phyloP scores from a whole-genome alignment of 2,888 invertebrate species.

The Ophioninae sp. region DNA sequence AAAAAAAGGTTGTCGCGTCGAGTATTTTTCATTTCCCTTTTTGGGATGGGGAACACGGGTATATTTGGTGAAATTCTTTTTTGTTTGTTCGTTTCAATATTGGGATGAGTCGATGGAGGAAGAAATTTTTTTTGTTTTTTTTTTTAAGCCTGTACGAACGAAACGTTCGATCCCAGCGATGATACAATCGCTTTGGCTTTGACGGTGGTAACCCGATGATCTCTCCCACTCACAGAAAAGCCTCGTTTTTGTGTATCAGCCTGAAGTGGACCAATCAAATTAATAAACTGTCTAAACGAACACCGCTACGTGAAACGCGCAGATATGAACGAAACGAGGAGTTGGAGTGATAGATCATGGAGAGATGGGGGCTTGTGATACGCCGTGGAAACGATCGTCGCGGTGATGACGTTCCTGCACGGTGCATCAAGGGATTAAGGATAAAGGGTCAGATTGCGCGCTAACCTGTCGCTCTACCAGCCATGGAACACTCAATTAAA shows the following conservation, averaged over 20 bases:
- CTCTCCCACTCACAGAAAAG: slow-evolving; percentile 54
- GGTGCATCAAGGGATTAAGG: slow-evolving; percentile 44
- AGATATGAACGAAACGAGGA: slow-evolving; percentile 43
- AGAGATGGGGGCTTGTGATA: slow-evolving; percentile 23
- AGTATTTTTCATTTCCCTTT: slow-evolving; percentile 9
- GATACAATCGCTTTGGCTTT: slow-evolving; percentile 63
- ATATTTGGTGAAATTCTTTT: neutral
- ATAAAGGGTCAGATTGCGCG: slow-evolving; percentile 50
- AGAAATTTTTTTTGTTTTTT: slow-evolving; percentile 1
- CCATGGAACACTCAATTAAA: slow-evolving; percentile 77
- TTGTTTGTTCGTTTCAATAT: slow-evolving; percentile 16
- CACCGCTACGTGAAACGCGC: slow-evolving; percentile 60
- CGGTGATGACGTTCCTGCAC: slow-evolving; percentile 16
- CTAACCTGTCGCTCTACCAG: slow-evolving; percentile 73
- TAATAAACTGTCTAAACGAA: slow-evolving; percentile 79
- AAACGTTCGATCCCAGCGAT: slow-evolving; percentile 43
- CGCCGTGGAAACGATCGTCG: slow-evolving; percentile 43
- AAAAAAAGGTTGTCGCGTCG: neutral
- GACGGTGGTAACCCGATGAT: slow-evolving; percentile 59
- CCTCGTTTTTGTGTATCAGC: slow-evolving; percentile 60
- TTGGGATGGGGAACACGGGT: neutral
- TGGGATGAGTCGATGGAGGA: slow-evolving; percentile 22
- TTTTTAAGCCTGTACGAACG: slow-evolving; percentile 27
- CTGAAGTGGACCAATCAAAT: slow-evolving; percentile 77
- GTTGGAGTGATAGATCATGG: slow-evolving; percentile 26